Evolutionary conservation across 2,113 vertebrate genomes (phyloP).

Genomic region (Clarias macrocephalus): DNA sequence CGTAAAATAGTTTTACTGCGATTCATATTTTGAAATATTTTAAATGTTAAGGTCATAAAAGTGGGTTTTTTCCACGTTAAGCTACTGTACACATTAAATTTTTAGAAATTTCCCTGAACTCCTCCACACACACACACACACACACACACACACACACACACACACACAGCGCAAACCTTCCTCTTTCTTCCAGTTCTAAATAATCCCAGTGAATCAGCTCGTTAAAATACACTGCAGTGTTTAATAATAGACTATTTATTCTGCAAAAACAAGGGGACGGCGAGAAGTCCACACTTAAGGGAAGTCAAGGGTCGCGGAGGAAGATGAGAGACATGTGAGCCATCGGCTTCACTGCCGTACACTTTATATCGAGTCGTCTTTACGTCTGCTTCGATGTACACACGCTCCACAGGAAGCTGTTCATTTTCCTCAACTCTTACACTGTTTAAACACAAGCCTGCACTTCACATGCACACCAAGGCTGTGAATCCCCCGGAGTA

Average conservation of each 20-base stretch:
- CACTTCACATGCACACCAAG: neutral
- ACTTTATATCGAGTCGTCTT: neutral
- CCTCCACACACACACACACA: neutral
- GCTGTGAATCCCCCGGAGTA: neutral
- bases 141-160: constrained; percentile 24
- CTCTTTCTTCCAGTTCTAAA: constrained; percentile 1
- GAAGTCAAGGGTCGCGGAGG: neutral
- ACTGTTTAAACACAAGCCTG: neutral
- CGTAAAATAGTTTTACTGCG: too few relatives aligned
- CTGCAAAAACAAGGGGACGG: neutral
- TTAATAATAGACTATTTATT: constrained; percentile 10
- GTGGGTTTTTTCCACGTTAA: neutral
- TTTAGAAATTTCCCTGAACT: neutral
- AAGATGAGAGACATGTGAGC: neutral
- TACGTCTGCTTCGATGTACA: neutral
- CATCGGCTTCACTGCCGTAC: neutral
- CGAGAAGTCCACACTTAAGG: neutral
- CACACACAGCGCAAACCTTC: neutral
- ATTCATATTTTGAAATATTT: neutral
- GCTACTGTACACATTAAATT: neutral
- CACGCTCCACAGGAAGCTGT: neutral
- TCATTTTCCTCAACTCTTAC: neutral
- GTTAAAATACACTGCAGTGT: neutral
- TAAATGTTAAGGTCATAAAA: neutral
- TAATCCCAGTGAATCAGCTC: neutral